Base-by-base conservation (phyloP, 2,113 vertebrate species). In the Malurus elegans region DNA sequence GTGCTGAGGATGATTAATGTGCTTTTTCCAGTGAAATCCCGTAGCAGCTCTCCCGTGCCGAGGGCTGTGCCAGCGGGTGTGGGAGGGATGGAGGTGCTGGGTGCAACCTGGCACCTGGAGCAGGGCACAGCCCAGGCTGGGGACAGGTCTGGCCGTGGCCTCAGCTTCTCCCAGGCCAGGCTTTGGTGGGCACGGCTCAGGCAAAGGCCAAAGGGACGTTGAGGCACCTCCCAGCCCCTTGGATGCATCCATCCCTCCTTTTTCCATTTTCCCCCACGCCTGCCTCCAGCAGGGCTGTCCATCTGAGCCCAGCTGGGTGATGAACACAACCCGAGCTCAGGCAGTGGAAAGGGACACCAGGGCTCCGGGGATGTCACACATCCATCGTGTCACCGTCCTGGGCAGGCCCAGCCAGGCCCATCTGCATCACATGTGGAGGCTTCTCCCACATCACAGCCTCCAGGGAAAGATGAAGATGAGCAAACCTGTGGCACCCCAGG, bases 371-470 rank as follows among this genome's bases (percentile, higher is more conserved):
- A 7, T 31, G 79, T n/a, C 61, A 17, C 15, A 31, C 36, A 34
- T 7, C 61, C 56, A 7, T 9, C 1, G 1, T 32, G 66, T 47
- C 90, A 53, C 36, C n/a, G 2, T 0, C 2, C 60, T 7, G 47
- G 5, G 2, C n/a, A 48, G 58, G 26, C 21, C 51, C 34, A 2
- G 4, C 44, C 60, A 29, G 69, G 56, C 51, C 64, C 57, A 32
- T 18, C 48, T 18, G 10, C 34, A 24, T 4, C 29, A 14, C 23
- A 1, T 14, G 3, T 3, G 38, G 24, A 62, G 50, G 24, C 28
- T 51, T 26, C 38, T 54, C 15, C 19, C 0, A 0, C 5, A 6
- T 4, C 1, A 0, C 51, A 48, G 10, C 57, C 75, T 88, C 44
- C 57, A 34, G 48, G 18, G 10, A 11, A 38, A 38, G 38, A 38